phyloP scores from a whole-genome alignment of 2,888 invertebrate species.

The Sussaba pulchella region DNA sequence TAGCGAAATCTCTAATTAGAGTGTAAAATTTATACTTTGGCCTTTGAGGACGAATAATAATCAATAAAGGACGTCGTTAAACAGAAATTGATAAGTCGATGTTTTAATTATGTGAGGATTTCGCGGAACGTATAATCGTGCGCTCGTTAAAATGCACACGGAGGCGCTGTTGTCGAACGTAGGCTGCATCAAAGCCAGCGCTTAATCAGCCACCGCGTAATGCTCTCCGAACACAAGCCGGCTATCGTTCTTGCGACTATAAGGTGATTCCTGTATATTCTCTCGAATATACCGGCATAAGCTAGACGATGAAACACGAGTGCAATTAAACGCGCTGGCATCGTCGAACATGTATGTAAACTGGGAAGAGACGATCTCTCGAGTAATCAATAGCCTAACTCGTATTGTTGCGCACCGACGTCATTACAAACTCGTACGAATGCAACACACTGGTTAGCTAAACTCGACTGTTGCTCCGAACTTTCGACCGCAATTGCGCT shows the following conservation, averaged over 20 bases:
- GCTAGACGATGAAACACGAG: neutral
- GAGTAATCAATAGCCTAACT: slow-evolving; percentile 13
- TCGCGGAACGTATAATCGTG: too few relatives aligned
- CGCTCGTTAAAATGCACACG: too few relatives aligned
- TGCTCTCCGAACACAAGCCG: too few relatives aligned
- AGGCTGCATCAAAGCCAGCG: neutral
- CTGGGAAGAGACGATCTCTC: neutral
- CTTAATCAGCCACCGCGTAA: too few relatives aligned
- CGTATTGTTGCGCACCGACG: neutral
- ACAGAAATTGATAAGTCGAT: too few relatives aligned
- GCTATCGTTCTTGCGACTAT: too few relatives aligned
- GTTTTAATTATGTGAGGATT: too few relatives aligned
- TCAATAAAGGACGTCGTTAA: too few relatives aligned
- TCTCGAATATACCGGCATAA: neutral
- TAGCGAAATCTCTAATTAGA: too few relatives aligned
- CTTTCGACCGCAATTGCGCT: neutral
- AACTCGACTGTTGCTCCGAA: neutral
- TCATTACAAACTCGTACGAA: neutral
- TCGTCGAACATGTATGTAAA: neutral
- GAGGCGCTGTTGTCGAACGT: neutral
- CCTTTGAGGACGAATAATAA: too few relatives aligned
- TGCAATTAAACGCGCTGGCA: slow-evolving; percentile 2
- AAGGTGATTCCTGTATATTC: neutral
- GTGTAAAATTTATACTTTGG: too few relatives aligned
- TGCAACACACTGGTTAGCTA: neutral